Evolutionary conservation across 2,113 vertebrate genomes (phyloP).

Genomic region (Gracilinanus agilis): DNA sequence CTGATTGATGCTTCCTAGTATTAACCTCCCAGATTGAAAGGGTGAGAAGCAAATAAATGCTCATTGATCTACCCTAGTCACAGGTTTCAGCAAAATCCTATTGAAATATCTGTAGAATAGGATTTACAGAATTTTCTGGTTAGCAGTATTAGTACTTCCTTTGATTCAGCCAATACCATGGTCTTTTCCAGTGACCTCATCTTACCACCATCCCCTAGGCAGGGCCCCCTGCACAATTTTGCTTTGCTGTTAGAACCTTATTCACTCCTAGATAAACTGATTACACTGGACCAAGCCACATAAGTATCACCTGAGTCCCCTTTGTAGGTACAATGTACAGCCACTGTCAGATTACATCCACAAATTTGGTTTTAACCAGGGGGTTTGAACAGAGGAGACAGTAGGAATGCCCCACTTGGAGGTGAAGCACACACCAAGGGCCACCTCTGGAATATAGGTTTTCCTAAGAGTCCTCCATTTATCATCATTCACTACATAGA

Average conservation of each 20-base stretch:
- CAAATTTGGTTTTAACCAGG: background rate
- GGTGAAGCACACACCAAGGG: background rate
- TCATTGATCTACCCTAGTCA: background rate
- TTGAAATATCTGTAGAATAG: background rate
- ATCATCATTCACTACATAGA: background rate
- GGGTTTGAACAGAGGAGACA: conserved; percentile 8
- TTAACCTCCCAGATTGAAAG: background rate
- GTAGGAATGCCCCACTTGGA: conserved; percentile 10
- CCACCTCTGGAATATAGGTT: background rate
- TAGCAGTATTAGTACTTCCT: background rate
- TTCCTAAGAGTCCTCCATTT: background rate
- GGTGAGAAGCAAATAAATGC: background rate
- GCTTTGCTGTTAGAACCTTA: conserved; percentile 22
- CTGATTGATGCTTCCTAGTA: background rate
- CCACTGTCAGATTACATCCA: background rate
- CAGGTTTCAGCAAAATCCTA: background rate
- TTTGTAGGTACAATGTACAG: background rate
- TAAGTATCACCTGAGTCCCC: conserved; percentile 21
- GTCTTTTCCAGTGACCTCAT: background rate
- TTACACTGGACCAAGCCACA: background rate
- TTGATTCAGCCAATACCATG: background rate
- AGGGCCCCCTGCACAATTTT: background rate
- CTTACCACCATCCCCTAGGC: background rate
- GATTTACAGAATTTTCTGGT: background rate
- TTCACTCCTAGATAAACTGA: conserved; percentile 1